Percentiles rank a stretch among this genome's conserved stretches.
Conservation (phyloP, 2,888 invertebrate species). For the Synanthedon tipuliformis region DNA sequence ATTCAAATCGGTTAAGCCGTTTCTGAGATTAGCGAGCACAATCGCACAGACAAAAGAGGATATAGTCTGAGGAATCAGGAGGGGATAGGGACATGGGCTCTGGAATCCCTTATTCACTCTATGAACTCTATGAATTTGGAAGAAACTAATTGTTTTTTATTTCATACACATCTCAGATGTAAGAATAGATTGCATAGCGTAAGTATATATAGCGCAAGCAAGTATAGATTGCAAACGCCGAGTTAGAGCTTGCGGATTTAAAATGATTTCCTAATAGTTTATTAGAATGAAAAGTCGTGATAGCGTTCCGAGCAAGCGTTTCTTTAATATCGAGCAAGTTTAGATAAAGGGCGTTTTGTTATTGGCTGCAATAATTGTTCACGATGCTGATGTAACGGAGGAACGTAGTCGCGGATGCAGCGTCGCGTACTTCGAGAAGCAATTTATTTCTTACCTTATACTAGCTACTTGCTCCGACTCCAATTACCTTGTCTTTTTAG, state of each 20-base stretch:
- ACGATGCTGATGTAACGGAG: slow-evolving; percentile 26
- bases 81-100: too few relatives aligned
- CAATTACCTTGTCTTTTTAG: background rate
- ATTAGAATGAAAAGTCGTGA: slow-evolving; percentile 4
- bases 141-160: too few relatives aligned
- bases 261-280: background rate
- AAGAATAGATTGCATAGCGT: too few relatives aligned
- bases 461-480: background rate
- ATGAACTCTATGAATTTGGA: too few relatives aligned
- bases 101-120: too few relatives aligned
- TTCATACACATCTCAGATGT: too few relatives aligned
- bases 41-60: too few relatives aligned
- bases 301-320: slow-evolving; percentile 1
- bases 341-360: slow-evolving; percentile 3
- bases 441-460: slow-evolving; percentile 48
- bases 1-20: too few relatives aligned
- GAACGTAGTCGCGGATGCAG: too few relatives aligned
- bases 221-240: background rate
- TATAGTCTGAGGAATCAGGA: too few relatives aligned
- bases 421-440: slow-evolving; percentile 39
- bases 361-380: slow-evolving; percentile 32
- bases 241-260: background rate
- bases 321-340: slow-evolving; percentile 1
- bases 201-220: background rate
- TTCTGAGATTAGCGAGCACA: too few relatives aligned